phyloP scores from a whole-genome alignment of 2,113 vertebrate genomes.

The Calypte anna region DNA sequence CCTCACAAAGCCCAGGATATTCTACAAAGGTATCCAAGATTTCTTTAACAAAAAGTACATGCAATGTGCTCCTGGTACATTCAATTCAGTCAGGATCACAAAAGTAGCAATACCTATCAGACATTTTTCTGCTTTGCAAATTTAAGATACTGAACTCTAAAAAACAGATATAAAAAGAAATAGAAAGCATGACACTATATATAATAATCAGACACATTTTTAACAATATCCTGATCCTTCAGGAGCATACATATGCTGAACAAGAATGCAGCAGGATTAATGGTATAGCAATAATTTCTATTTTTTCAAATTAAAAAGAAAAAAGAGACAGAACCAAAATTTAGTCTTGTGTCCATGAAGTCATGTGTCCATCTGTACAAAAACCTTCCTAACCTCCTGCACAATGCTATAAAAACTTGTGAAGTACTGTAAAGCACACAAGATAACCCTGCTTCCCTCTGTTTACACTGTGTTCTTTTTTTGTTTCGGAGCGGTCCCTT shows the following conservation, averaged over 20 bases:
- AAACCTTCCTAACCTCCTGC: slow-evolving; percentile 11
- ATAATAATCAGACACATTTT: neutral
- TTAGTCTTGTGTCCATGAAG: slow-evolving; percentile 21
- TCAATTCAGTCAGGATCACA: neutral
- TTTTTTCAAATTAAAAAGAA: neutral
- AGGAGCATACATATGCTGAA: neutral
- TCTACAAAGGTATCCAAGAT: neutral
- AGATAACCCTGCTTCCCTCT: slow-evolving; percentile 51
- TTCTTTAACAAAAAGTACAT: neutral
- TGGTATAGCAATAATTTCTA: neutral
- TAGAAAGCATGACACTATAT: neutral
- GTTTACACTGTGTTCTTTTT: neutral
- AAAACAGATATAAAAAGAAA: neutral
- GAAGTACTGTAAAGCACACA: neutral
- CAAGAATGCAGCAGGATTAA: neutral
- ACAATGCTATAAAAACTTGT: neutral
- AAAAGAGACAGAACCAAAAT: neutral
- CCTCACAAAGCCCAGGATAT: neutral
- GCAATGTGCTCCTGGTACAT: neutral
- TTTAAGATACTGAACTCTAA: neutral
- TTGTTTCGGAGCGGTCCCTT: neutral
- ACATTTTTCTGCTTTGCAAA: neutral
- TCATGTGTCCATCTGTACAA: neutral
- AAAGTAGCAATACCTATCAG: neutral
- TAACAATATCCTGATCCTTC: neutral